These are phyloP conservation scores for Pheosia gnoma DNA, from an alignment of 2,888 invertebrate genomes.

Conservation along the genomic window DNA sequence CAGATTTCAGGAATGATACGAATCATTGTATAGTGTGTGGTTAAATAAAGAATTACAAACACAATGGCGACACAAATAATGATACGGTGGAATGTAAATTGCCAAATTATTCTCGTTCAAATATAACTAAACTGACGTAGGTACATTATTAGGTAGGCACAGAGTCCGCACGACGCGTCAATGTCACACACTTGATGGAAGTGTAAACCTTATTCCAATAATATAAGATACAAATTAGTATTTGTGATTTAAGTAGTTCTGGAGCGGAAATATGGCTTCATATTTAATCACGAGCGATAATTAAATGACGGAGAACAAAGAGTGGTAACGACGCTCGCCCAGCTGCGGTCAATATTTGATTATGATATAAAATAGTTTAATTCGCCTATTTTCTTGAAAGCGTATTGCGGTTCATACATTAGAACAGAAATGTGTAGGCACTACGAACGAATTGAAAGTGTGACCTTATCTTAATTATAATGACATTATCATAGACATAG, in stretches of 20 bases:
- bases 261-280: neutral
- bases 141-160: neutral
- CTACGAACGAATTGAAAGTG: too few relatives aligned
- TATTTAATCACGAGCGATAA: constrained; percentile 2
- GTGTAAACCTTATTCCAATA: constrained; percentile 1
- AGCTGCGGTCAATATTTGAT: constrained; percentile 23
- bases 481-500: too few relatives aligned
- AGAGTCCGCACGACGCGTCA: neutral
- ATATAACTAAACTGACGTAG: neutral
- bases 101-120: constrained; percentile 7
- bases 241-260: too few relatives aligned
- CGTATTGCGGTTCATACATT: constrained; percentile 15
- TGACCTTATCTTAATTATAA: too few relatives aligned
- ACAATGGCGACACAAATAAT: neutral
- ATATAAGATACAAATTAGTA: neutral
- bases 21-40: neutral
- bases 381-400: constrained; percentile 16
- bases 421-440: too few relatives aligned
- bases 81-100: constrained; percentile 2
- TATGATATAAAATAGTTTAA: constrained; percentile 34
- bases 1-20: too few relatives aligned
- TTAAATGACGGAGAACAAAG: constrained; percentile 22
- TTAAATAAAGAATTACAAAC: constrained; percentile 1
- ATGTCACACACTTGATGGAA: constrained; percentile 3
- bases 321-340: constrained; percentile 11